These are phyloP conservation scores for Clarias platycephalus DNA, from an alignment of 2,797 vertebrate species.

Conservation along the genomic window DNA sequence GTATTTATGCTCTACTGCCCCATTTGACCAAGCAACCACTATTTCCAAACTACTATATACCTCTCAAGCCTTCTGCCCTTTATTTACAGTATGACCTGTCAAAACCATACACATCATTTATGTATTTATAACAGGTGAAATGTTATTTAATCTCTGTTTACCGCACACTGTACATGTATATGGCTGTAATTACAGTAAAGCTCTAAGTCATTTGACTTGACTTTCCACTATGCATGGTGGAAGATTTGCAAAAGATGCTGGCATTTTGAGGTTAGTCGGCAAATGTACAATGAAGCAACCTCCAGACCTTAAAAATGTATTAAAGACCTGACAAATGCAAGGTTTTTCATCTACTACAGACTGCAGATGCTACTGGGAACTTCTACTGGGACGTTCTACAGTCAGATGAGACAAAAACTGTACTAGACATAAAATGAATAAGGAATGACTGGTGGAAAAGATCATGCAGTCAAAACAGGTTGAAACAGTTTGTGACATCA, in stretches of 20 bases:
- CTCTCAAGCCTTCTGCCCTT: neutral
- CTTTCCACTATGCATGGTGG: too few relatives aligned
- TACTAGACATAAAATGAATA: neutral
- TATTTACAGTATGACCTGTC: neutral
- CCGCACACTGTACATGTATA: neutral
- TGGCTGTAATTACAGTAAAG: neutral
- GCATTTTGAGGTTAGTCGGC: neutral
- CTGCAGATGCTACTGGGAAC: neutral
- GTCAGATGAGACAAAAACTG: neutral
- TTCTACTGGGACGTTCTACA: neutral
- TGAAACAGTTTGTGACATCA: neutral
- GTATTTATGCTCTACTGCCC: neutral
- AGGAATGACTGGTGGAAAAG: neutral
- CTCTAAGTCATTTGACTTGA: neutral
- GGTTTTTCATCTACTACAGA: neutral
- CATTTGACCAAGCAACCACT: neutral
- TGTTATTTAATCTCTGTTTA: neutral
- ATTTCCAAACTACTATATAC: neutral
- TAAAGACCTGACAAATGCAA: neutral
- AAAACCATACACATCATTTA: neutral
- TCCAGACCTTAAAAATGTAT: neutral
- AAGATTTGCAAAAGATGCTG: neutral
- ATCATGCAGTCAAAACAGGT: neutral
- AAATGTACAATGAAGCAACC: neutral
- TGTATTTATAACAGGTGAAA: neutral